phyloP scores from a whole-genome alignment of 2,888 invertebrate species.

The Elmis aenea region DNA sequence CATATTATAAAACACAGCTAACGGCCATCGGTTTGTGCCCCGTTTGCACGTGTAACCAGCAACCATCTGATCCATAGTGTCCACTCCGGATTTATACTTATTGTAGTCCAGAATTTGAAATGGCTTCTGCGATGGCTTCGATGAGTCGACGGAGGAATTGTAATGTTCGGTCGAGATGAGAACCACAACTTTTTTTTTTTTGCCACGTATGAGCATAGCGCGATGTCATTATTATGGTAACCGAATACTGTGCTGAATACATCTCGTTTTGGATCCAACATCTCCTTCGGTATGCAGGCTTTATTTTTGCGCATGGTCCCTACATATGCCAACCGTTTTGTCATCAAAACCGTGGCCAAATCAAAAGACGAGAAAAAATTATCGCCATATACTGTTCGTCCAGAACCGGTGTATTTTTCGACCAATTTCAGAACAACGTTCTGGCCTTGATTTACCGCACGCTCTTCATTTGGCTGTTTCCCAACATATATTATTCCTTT shows the following conservation, averaged over 20 bases:
- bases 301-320: background rate
- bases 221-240: conserved; percentile 1
- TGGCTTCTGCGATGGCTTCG: too few species aligned
- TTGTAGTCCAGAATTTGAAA: conserved; percentile 6
- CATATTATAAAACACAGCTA: too few species aligned
- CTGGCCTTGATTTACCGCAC: background rate
- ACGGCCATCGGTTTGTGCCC: too few species aligned
- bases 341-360: conserved; percentile 1
- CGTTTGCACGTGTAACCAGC: too few species aligned
- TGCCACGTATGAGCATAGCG: conserved; percentile 2
- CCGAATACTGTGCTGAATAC: conserved; percentile 1
- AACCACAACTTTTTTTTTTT: conserved; percentile 1
- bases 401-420: background rate
- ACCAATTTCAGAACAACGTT: conserved; percentile 2
- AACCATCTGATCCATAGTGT: too few species aligned
- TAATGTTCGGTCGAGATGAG: background rate
- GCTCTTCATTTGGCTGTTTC: background rate
- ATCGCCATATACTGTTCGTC: background rate
- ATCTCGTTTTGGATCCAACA: conserved; percentile 1
- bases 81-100: conserved; percentile 1
- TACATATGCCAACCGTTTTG: background rate
- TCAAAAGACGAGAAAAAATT: conserved; percentile 1
- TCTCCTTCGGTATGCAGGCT: background rate
- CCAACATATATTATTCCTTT: background rate
- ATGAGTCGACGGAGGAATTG: too few species aligned